These are phyloP conservation scores for Scaptomyza caliginosa DNA, from an alignment of 2,888 invertebrate genomes.

Conservation along the genomic window DNA sequence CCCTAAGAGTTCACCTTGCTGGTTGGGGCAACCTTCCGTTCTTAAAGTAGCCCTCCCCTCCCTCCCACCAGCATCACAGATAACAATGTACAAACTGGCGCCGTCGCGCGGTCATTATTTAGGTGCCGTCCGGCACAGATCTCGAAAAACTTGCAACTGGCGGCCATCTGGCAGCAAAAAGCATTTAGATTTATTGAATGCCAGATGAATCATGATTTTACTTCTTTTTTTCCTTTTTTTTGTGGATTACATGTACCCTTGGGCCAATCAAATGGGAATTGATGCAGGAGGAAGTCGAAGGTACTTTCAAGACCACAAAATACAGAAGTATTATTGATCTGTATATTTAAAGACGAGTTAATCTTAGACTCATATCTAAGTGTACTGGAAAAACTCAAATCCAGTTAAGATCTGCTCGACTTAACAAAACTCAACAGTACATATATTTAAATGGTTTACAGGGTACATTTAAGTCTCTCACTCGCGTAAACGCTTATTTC, in stretches of 20 bases:
- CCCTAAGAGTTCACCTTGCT: constrained; percentile 49
- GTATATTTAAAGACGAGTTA: neutral
- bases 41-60: neutral
- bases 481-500: no score
- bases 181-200: constrained; percentile 74
- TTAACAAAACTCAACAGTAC: no score
- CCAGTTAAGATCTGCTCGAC: no score
- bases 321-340: neutral
- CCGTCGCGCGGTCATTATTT: constrained; percentile 69
- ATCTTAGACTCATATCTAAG: neutral
- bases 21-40: neutral
- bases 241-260: neutral
- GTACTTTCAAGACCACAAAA: neutral
- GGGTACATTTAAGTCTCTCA: neutral
- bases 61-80: constrained; percentile 44
- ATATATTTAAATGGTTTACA: no score
- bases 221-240: constrained; percentile 40
- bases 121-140: constrained; percentile 62
- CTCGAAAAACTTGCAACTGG: constrained; percentile 31
- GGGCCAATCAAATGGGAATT: neutral
- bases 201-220: constrained; percentile 56
- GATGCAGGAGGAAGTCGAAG: neutral
- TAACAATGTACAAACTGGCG: constrained; percentile 77
- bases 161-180: constrained; percentile 56
- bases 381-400: no score